Conservation (phyloP, 2,797 vertebrate species). For the Eulemur mongoz region DNA sequence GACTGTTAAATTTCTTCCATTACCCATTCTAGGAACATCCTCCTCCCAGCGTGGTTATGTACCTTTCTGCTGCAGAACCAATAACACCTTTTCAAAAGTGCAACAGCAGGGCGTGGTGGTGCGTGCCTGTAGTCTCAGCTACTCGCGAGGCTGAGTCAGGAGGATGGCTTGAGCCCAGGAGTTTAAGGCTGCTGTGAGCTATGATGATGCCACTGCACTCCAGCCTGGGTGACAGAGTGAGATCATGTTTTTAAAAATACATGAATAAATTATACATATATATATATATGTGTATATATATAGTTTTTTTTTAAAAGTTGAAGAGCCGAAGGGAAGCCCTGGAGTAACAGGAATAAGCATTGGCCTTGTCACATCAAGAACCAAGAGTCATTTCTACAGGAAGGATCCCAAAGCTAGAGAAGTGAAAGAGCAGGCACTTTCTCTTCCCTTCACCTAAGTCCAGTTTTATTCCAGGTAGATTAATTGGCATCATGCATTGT, state of each 20-base stretch:
- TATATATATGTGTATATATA: too few species aligned
- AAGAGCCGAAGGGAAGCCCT: background rate
- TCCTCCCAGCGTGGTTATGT: accelerated
- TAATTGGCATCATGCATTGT: accelerated
- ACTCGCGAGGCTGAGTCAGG: background rate
- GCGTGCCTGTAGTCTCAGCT: background rate
- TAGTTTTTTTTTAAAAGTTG: background rate
- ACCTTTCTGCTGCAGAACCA: background rate
- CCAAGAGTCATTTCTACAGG: background rate
- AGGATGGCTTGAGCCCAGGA: background rate
- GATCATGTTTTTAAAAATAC: background rate
- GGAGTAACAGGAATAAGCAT: too few species aligned
- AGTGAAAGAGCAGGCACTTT: background rate
- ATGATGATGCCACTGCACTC: too few species aligned
- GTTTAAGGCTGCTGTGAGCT: background rate
- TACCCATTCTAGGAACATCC: background rate
- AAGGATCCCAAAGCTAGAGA: background rate
- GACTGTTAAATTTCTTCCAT: background rate
- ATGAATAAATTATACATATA: background rate
- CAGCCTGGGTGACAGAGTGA: too few species aligned
- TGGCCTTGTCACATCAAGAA: accelerated
- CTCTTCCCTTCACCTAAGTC: background rate
- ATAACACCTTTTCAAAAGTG: background rate
- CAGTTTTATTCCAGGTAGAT: background rate
- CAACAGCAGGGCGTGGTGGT: background rate